Percentiles rank a stretch among this genome's conserved stretches.
Conservation (phyloP, 2,888 invertebrate species). For the Ceriagrion tenellum region DNA sequence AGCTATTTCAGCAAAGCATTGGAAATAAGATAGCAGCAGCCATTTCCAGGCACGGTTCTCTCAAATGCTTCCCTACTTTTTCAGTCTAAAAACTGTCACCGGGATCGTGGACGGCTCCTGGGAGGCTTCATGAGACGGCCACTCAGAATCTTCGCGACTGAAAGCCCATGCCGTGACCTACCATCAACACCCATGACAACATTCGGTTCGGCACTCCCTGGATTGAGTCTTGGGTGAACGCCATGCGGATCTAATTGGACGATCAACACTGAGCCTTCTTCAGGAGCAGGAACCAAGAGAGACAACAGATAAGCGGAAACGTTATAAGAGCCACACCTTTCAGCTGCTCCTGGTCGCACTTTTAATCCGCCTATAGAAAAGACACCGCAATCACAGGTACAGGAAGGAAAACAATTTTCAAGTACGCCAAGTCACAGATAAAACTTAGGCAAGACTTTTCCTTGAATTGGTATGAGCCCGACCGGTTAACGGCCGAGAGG, state of each 20-base stretch:
- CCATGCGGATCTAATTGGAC: background rate
- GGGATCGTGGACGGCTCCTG: background rate
- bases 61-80: background rate
- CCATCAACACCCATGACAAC: background rate
- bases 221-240: background rate
- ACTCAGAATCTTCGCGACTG: background rate
- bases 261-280: background rate
- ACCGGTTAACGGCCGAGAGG: no score
- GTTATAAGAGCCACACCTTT: background rate
- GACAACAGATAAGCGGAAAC: background rate
- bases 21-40: background rate
- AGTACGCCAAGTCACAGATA: background rate
- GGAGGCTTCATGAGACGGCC: background rate
- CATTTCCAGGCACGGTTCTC: background rate
- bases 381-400: background rate
- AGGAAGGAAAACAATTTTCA: background rate
- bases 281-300: background rate
- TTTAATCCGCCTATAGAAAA: background rate
- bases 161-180: background rate
- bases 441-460: background rate
- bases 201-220: background rate
- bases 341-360: background rate
- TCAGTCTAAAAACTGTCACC: background rate
- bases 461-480: no score
- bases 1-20: background rate